Evolutionary conservation across 2,888 invertebrate species (phyloP), one percentile per base, ranked within the genome.

Genomic region (Monopis laevigella): DNA sequence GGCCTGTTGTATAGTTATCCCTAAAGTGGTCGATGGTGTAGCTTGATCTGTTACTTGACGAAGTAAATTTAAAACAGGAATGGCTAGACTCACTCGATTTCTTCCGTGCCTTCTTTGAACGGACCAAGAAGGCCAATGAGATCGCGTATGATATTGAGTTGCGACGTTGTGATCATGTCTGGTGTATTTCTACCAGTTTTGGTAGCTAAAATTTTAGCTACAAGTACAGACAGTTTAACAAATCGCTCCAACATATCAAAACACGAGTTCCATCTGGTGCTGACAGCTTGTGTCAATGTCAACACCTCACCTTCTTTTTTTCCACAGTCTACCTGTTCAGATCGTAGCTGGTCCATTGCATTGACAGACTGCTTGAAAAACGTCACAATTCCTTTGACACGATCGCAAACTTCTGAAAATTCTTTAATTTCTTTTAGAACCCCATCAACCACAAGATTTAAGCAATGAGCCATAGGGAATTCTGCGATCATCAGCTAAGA

Each of bases 361-460:
- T 51, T 54, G 24, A 56, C 53, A 17, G 54, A 53, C 44, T 56
- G 54, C 42, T 53, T 55, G 49, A 58, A 53, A 43, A 43, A 58
- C 39, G 56, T 56, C 39, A 58, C 55, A 48, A 55, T 56, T 39
- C 45, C 24, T 55, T 56, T 55, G 47, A 58, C 50, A 6, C 47
- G 53, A 51, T 58, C 49, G 40, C 39, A 21, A 48, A 57, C 39
- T 46, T 39, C 42, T 39, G 43, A 41, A 53, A 54, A 44, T 42
- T 39, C 39, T 43, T 42, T 39, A 47, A 45, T 52, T 36, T 53
- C 48, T 51, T 41, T 54, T 43, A 49, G 39, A 45, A 45, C 51
- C 3, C 48, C 53, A 47, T 54, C 56, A 21, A 56, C 52, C 39
- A 57, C 44, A 40, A 55, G 43, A 45, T 58, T 56, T 26, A 56